These are phyloP conservation scores for Onychomys leucogaster DNA, from an alignment of 2,797 vertebrate genomes.

Conservation along the genomic window DNA sequence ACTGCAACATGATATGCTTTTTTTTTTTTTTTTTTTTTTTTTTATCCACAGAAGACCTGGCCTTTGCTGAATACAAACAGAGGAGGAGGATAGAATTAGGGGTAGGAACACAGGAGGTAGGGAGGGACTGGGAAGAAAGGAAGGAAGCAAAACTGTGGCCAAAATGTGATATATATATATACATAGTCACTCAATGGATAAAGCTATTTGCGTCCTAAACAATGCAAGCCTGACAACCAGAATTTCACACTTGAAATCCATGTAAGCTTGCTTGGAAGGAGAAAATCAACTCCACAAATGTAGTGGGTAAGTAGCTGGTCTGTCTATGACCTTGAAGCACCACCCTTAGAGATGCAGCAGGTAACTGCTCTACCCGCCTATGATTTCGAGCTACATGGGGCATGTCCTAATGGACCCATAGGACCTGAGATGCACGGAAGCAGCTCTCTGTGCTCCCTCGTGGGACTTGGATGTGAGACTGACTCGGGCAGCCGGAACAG, in stretches of 20 bases:
- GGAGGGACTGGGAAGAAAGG: not conserved
- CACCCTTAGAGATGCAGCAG: no score
- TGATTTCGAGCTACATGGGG: no score
- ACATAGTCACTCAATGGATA: not conserved
- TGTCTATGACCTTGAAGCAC: no score
- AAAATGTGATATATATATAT: not conserved
- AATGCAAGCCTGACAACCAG: not conserved
- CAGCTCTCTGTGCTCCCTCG: no score
- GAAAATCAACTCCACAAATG: not conserved
- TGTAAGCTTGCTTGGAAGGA: not conserved
- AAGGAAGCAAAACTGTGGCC: not conserved
- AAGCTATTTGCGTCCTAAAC: not conserved
- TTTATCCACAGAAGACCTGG: not conserved
- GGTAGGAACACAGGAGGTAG: not conserved
- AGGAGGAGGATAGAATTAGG: no score
- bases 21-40: not conserved
- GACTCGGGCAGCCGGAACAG: no score
- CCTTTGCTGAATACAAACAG: not conserved
- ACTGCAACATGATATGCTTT: not conserved
- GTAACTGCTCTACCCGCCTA: no score
- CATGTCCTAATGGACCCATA: no score
- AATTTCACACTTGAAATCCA: not conserved
- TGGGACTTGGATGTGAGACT: no score
- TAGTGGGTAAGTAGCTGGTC: no score
- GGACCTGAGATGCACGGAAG: no score